Evolutionary conservation across 2,113 vertebrate genomes (phyloP).

Genomic region (Notiomystis cincta): DNA sequence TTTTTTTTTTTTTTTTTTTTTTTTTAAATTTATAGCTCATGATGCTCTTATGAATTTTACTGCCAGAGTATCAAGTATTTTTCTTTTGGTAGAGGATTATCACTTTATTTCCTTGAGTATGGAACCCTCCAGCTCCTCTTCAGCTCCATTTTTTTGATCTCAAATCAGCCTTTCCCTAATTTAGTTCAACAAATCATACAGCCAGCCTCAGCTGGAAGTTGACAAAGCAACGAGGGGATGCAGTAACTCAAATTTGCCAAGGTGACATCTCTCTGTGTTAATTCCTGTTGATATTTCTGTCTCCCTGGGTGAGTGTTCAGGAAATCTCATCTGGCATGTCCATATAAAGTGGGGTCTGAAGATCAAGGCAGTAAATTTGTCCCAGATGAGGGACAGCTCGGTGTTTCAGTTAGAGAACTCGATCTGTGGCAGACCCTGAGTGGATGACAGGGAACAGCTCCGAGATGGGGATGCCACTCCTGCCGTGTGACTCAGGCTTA

Average conservation of each 20-base stretch:
- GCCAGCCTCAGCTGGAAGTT: not conserved
- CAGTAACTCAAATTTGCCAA: not conserved
- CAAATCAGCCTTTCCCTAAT: not conserved
- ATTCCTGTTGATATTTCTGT: not conserved
- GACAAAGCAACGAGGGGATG: not conserved
- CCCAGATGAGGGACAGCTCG: not conserved
- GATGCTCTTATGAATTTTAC: not conserved
- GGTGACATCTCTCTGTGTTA: not conserved
- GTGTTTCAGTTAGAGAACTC: not conserved
- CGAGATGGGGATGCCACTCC: not conserved
- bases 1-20: not conserved
- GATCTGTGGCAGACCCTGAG: not conserved
- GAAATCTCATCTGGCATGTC: not conserved
- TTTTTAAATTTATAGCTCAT: not conserved
- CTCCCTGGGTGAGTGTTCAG: not conserved
- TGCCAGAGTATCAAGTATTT: not conserved
- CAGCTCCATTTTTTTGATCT: not conserved
- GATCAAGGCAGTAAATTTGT: not conserved
- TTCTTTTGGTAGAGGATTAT: not conserved
- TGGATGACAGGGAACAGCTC: not conserved
- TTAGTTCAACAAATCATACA: not conserved
- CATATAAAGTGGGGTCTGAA: not conserved
- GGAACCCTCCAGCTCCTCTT: not conserved
- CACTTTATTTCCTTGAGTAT: not conserved
- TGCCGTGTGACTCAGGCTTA: not conserved